Evolutionary conservation across 1,140 invertebrate species (phyloP).

Genomic region (Oncopodura yosiiana): DNA sequence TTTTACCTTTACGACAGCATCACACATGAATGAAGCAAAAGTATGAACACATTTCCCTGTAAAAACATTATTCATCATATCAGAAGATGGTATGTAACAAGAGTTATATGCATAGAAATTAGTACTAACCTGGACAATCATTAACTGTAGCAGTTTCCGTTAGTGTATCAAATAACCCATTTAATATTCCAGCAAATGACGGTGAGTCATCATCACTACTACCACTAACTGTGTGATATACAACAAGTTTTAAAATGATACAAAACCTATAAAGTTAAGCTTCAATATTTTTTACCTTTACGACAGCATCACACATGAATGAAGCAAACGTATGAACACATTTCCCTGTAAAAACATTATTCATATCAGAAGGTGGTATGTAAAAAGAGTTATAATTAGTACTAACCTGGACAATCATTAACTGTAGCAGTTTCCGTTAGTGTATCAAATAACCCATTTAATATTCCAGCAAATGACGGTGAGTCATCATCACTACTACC

Average conservation of each 20-base stretch:
- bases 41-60: slow-evolving; percentile 75
- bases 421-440: slow-evolving; percentile 69
- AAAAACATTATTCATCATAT: too few relatives aligned
- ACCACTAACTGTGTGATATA: slow-evolving; percentile 7
- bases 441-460: slow-evolving; percentile 56
- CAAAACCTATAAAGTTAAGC: not conserved
- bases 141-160: slow-evolving; percentile 69
- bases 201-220: slow-evolving; percentile 24
- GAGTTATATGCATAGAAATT: too few relatives aligned
- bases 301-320: slow-evolving; percentile 68
- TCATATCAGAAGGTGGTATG: too few relatives aligned
- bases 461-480: slow-evolving; percentile 21
- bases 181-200: slow-evolving; percentile 19
- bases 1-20: slow-evolving; percentile 68
- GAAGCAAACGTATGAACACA: slow-evolving; percentile 72
- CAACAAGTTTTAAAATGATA: not conserved
- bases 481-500: not conserved
- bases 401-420: slow-evolving; percentile 74
- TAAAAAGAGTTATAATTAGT: too few relatives aligned
- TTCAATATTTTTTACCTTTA: too few relatives aligned
- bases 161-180: slow-evolving; percentile 62
- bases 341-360: too few relatives aligned
- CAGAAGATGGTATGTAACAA: too few relatives aligned
- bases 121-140: slow-evolving; percentile 75
- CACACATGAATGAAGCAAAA: slow-evolving; percentile 68